Evolutionary conservation across 2,888 invertebrate species (phyloP).

Genomic region (Autographa pulchrina): DNA sequence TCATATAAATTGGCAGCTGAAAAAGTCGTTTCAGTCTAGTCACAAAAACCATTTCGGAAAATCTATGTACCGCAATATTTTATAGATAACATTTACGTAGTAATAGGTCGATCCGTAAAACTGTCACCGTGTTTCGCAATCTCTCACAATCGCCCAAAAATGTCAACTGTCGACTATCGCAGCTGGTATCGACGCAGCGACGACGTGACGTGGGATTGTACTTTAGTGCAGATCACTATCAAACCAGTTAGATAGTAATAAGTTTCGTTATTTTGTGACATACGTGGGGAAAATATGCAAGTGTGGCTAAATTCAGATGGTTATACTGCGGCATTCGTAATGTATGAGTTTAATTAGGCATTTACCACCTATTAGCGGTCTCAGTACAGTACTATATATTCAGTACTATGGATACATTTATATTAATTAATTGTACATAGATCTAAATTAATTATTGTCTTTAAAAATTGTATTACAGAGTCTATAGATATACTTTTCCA

Average conservation of each 20-base stretch:
- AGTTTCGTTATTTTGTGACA: neutral
- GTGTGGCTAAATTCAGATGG: neutral
- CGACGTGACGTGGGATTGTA: neutral
- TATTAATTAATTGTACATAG: no score
- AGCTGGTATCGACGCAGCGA: neutral
- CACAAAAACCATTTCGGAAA: neutral
- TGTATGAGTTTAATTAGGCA: no score
- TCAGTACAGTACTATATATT: no score
- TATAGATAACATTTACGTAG: neutral
- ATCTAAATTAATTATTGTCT: no score
- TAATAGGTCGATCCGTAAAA: neutral
- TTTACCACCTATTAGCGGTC: no score
- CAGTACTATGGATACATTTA: no score
- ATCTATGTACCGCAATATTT: neutral
- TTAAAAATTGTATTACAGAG: no score
- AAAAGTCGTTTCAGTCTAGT: neutral
- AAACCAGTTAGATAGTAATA: neutral
- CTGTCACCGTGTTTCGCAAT: constrained; percentile 4
- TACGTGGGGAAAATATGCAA: neutral
- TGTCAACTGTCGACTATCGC: constrained; percentile 4
- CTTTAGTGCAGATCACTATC: neutral
- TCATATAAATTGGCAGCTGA: neutral
- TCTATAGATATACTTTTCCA: neutral
- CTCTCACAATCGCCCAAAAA: constrained; percentile 4
- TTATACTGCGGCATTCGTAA: neutral